A percentile compares a stretch with the other conserved stretches of the same genome.
These are phyloP conservation scores for Hippopotamus amphibius DNA, from an alignment of 2,113 vertebrate species.

Conservation along the genomic window DNA sequence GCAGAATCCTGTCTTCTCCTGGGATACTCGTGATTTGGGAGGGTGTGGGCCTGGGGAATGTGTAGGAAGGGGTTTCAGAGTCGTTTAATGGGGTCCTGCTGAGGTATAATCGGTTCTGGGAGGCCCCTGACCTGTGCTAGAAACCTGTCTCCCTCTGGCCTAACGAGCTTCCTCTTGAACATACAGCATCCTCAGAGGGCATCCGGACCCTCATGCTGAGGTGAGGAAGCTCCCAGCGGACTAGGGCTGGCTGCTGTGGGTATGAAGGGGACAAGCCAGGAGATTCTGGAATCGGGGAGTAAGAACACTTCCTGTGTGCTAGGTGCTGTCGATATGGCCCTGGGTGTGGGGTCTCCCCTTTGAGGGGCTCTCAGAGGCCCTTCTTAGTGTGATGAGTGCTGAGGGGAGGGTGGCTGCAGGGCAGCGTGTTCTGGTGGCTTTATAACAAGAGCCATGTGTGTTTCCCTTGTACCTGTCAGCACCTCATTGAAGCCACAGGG, in stretches of 20 bases:
- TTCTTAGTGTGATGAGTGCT: background rate
- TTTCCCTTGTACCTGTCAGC: background rate
- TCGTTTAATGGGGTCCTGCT: background rate
- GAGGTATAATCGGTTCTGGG: background rate
- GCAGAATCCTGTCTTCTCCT: background rate
- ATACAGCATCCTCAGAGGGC: background rate
- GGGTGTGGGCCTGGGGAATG: accelerated
- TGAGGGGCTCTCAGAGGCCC: background rate
- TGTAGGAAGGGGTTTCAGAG: background rate
- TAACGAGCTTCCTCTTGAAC: background rate
- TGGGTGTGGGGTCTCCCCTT: background rate
- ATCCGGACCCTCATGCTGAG: too few relatives aligned
- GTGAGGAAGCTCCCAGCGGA: background rate
- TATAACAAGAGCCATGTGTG: background rate
- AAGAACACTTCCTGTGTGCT: background rate
- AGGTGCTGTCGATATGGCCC: background rate
- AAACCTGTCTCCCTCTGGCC: background rate
- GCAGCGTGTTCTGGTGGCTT: background rate
- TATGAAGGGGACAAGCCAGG: background rate
- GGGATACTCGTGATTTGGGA: background rate
- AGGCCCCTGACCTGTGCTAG: background rate
- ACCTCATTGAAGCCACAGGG: background rate
- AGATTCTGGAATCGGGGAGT: background rate
- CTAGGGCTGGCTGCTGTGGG: background rate
- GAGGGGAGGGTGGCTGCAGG: background rate